A percentile compares a stretch with the other conserved stretches of the same genome.
phyloP scores from a whole-genome alignment of 2,888 invertebrate genomes.

The Drosophila gaucha region DNA sequence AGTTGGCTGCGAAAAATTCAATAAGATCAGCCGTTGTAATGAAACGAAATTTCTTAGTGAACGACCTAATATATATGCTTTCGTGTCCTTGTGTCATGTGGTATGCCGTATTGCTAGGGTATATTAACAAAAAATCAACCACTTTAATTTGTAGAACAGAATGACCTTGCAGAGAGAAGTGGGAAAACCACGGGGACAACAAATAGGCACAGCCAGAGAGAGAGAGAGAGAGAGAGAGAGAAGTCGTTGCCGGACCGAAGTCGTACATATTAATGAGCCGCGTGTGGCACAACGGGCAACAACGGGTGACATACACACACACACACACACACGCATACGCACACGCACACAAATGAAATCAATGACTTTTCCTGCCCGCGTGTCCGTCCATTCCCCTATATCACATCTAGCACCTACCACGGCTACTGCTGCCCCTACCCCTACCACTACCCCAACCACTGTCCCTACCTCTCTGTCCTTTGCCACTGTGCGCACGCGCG shows the following conservation, averaged over 20 bases:
- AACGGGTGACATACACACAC: constrained; percentile 3
- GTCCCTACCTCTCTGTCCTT: not conserved
- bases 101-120: not conserved
- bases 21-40: no score
- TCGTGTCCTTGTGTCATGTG: not conserved
- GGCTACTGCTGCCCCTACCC: not conserved
- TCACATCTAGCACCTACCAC: constrained; percentile 48
- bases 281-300: constrained; percentile 46
- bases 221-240: not conserved
- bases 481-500: constrained; percentile 62
- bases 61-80: no score
- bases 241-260: constrained; percentile 23
- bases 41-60: no score
- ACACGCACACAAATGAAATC: constrained; percentile 53
- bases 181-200: constrained; percentile 4
- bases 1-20: no score
- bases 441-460: constrained; percentile 2
- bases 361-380: constrained; percentile 63
- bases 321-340: constrained; percentile 16
- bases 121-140: constrained; percentile 35
- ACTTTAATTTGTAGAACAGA: constrained; percentile 55
- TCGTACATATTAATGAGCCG: constrained; percentile 69
- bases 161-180: constrained; percentile 58
- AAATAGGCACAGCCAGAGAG: not conserved
- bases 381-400: constrained; percentile 47